A percentile compares a stretch with the other conserved stretches of the same genome.
Conservation (phyloP, 2,113 vertebrate genomes). For the Pollachius pollachius region DNA sequence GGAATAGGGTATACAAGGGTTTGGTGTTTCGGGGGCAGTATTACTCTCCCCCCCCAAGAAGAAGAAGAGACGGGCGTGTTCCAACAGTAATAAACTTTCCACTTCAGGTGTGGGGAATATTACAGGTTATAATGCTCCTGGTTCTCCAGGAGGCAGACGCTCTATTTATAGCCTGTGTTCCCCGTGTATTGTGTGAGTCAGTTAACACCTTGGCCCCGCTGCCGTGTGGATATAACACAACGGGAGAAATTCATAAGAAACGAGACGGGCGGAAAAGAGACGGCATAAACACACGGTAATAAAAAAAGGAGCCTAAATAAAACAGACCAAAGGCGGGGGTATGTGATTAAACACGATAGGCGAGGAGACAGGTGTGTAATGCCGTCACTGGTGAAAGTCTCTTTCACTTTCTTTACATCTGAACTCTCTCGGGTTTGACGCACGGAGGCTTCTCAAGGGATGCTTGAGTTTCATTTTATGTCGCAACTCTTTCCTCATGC, state of each 20-base stretch:
- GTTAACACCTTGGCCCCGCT: conserved; percentile 41
- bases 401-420: conserved; percentile 7
- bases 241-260: conserved; percentile 21
- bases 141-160: conserved; percentile 22
- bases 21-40: conserved; percentile 20
- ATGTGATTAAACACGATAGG: not conserved
- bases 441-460: conserved; percentile 14
- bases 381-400: conserved; percentile 37
- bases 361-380: conserved; percentile 23
- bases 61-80: conserved; percentile 28
- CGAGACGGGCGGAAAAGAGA: conserved; percentile 8
- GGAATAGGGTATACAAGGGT: conserved; percentile 26
- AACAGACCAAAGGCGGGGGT: conserved; percentile 11
- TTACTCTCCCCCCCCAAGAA: conserved; percentile 29
- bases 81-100: conserved; percentile 29
- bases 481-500: conserved; percentile 28
- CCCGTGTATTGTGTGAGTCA: conserved; percentile 29
- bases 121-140: conserved; percentile 39
- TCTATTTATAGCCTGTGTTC: conserved; percentile 50
- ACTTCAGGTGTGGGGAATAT: conserved; percentile 37
- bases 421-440: conserved; percentile 30
- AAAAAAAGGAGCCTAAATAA: not conserved
- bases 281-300: too few relatives aligned
- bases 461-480: conserved; percentile 14
- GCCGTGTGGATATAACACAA: conserved; percentile 31